Evolutionary conservation across 1,140 invertebrate genomes (phyloP), one percentile per base, ranked within the genome.

Genomic region (Oncopeltus fasciatus): DNA sequence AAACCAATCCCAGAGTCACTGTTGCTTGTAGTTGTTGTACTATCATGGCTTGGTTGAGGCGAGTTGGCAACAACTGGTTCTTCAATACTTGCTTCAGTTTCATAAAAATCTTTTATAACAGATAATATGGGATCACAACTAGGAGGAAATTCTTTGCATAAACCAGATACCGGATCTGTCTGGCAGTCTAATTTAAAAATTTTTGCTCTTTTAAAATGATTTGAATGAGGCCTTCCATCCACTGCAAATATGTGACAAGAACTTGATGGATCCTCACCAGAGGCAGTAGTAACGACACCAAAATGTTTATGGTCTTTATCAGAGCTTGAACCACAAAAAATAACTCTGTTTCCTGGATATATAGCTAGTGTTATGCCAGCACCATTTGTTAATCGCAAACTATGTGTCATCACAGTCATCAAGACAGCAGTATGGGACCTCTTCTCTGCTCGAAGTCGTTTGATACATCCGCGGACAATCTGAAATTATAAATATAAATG

Each of bases 231-330:
- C 70, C 90, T 85, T 0, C 88, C 83, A 70, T 96, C 90, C 16
- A 95, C 87, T 64, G 90, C 91, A 72, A 98, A 98, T 0, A 96
- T 90, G 73, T 98, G 93, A 71, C 93, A 96, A 43, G 92, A 94
- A 70, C 90, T 90, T 14, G 90, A 91, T 0, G 86, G 60, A 67
- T 71, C 69, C 64, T 74, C 72, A 26, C 69, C 69, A 58, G 70
- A 61, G 65, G 87, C 85, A 66, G 85, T 85, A 0, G 92, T 96
- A 0, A 96, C 85, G 51, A 96, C 79, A 4, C 92, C 92, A 72
- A 96, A 96, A 73, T 92, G 95, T 47, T 90, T 79, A 68, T 90
- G 85, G 68, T 95, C 91, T 69, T 90, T 90, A 68, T 94, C 89
- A 14, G 88, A 88, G 60, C 88, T 88, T 2, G 89, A 86, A 64